These are phyloP conservation scores for Oscheius myriophilus DNA, from an alignment of 2,888 invertebrate species.

Conservation along the genomic window DNA sequence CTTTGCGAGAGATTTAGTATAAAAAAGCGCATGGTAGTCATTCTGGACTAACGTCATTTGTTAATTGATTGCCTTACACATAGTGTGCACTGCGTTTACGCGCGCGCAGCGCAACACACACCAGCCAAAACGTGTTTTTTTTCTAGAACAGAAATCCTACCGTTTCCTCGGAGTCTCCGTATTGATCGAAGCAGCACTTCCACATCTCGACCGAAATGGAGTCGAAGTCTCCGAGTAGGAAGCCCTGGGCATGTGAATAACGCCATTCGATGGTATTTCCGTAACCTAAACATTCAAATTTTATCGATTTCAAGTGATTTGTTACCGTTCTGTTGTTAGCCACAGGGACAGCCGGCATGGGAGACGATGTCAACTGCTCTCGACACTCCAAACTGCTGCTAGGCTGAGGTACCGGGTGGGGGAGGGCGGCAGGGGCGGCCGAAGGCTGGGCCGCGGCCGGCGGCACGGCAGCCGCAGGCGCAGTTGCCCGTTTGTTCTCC, in stretches of 20 bases:
- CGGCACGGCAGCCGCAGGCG: neutral
- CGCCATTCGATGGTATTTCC: constrained; percentile 15
- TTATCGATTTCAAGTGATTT: too few species aligned
- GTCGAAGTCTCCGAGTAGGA: constrained; percentile 25
- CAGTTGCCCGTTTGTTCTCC: constrained; percentile 22
- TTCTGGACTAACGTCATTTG: too few species aligned
- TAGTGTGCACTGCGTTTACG: too few species aligned
- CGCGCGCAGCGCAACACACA: too few species aligned
- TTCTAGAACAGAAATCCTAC: neutral
- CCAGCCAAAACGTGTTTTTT: too few species aligned
- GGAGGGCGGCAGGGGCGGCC: constrained; percentile 7
- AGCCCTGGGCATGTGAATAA: neutral
- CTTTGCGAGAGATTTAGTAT: too few species aligned
- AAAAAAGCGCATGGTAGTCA: too few species aligned
- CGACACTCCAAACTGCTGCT: constrained; percentile 36
- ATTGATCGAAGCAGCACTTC: constrained; percentile 21
- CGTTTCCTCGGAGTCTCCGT: constrained; percentile 13
- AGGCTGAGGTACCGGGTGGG: too few species aligned
- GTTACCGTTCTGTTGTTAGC: neutral
- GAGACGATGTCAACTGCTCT: constrained; percentile 31
- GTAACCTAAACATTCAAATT: neutral
- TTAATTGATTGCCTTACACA: too few species aligned
- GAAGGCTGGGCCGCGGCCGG: neutral
- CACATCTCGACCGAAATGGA: constrained; percentile 19
- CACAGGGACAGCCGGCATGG: constrained; percentile 14